These are phyloP conservation scores for Cariama cristata DNA, from an alignment of 2,113 vertebrate species.

Conservation along the genomic window DNA sequence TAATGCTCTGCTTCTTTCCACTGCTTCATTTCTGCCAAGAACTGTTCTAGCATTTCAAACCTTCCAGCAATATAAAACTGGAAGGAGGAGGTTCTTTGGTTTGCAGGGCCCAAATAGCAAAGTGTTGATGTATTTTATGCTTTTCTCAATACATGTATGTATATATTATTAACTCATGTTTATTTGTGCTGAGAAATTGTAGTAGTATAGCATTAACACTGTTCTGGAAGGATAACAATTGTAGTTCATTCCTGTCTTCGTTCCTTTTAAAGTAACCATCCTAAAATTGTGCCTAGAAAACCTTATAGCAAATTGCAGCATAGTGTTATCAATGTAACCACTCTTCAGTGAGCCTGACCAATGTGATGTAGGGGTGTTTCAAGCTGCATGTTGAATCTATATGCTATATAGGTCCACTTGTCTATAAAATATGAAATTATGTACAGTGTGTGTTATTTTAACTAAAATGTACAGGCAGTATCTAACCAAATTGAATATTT, in stretches of 20 bases:
- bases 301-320: not conserved
- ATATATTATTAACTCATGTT: not conserved
- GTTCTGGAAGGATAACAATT: not conserved
- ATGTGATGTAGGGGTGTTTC: not conserved
- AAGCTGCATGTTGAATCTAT: not conserved
- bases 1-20: conserved; percentile 20
- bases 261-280: not conserved
- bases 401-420: not conserved
- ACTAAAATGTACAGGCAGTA: not conserved
- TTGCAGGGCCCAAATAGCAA: not conserved
- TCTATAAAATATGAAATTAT: not conserved
- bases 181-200: not conserved
- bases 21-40: conserved; percentile 36
- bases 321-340: not conserved
- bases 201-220: not conserved
- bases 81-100: not conserved
- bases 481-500: not conserved
- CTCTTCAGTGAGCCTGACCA: not conserved
- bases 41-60: not conserved
- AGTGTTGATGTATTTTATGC: not conserved
- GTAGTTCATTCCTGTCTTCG: not conserved
- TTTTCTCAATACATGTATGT: not conserved
- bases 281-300: not conserved
- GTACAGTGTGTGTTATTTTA: not conserved
- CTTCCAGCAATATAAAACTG: not conserved